Evolutionary conservation across 2,797 vertebrate genomes (phyloP).

Genomic region (Acanthis flammea): DNA sequence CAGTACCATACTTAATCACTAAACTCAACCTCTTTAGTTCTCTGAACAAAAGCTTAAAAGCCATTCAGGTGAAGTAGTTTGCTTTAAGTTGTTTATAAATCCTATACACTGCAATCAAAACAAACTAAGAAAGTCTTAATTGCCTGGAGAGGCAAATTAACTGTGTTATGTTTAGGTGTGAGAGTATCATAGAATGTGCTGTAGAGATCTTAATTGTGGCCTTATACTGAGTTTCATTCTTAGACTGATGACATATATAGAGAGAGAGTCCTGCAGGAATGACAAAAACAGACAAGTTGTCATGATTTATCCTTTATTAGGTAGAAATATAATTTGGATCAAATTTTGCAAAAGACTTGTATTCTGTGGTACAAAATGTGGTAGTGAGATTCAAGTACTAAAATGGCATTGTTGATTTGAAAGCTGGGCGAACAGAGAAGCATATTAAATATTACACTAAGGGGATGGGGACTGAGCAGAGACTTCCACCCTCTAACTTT

Average conservation of each 20-base stretch:
- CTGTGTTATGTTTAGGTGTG: neutral
- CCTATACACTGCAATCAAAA: neutral
- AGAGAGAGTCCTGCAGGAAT: neutral
- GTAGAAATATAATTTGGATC: neutral
- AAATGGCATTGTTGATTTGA: neutral
- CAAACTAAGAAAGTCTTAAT: neutral
- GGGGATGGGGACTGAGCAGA: neutral
- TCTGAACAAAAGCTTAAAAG: neutral
- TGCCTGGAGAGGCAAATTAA: neutral
- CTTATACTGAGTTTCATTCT: neutral
- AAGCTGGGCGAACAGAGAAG: neutral
- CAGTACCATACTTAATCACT: neutral
- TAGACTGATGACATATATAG: neutral
- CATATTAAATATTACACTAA: neutral
- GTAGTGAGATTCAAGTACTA: neutral
- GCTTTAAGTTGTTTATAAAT: neutral
- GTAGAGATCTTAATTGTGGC: rapidly evolving
- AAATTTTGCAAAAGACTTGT: neutral
- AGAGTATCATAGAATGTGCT: neutral
- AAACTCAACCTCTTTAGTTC: neutral
- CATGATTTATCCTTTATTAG: neutral
- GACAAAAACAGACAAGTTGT: neutral
- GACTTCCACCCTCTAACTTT: neutral
- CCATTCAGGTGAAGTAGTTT: neutral
- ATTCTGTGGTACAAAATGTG: neutral